Percentiles rank a stretch among this genome's conserved stretches.
phyloP scores from a whole-genome alignment of 1,140 invertebrate genomes.

The Latrodectus geometricus region DNA sequence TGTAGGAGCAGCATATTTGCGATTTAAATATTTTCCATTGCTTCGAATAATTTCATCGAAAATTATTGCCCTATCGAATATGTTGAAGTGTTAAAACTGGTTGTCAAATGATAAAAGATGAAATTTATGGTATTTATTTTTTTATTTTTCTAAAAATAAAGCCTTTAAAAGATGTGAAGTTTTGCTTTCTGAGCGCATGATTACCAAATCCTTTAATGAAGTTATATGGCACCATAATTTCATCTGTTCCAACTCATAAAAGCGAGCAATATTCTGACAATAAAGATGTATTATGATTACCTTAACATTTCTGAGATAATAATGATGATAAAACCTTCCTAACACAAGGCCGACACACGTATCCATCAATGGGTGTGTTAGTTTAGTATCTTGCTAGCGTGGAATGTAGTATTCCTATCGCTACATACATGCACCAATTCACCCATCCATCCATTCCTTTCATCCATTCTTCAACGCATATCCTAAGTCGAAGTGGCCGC shows the following conservation, averaged over 20 bases:
- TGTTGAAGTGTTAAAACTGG: too few species aligned
- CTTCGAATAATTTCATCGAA: too few species aligned
- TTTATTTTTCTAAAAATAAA: too few species aligned
- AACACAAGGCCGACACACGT: constrained; percentile 52
- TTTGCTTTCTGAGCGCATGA: too few species aligned
- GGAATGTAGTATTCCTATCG: constrained; percentile 46
- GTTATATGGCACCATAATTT: not conserved
- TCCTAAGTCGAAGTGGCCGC: constrained; percentile 33
- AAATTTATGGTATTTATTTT: too few species aligned
- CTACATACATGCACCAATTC: constrained; percentile 43
- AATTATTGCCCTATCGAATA: too few species aligned
- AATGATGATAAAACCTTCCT: constrained; percentile 54
- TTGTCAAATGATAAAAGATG: too few species aligned
- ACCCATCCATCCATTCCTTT: constrained; percentile 36
- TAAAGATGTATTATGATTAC: constrained; percentile 59
- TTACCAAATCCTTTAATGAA: not conserved
- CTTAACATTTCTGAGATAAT: constrained; percentile 36
- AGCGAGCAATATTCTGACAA: constrained; percentile 1
- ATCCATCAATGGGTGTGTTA: constrained; percentile 60
- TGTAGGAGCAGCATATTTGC: too few species aligned
- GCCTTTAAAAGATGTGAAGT: too few species aligned
- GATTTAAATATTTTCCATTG: too few species aligned
- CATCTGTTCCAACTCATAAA: not conserved
- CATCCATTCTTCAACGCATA: constrained; percentile 10
- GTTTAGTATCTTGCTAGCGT: constrained; percentile 48